phyloP scores from a whole-genome alignment of 2,888 invertebrate species.

The Himalopsyche tibetana region DNA sequence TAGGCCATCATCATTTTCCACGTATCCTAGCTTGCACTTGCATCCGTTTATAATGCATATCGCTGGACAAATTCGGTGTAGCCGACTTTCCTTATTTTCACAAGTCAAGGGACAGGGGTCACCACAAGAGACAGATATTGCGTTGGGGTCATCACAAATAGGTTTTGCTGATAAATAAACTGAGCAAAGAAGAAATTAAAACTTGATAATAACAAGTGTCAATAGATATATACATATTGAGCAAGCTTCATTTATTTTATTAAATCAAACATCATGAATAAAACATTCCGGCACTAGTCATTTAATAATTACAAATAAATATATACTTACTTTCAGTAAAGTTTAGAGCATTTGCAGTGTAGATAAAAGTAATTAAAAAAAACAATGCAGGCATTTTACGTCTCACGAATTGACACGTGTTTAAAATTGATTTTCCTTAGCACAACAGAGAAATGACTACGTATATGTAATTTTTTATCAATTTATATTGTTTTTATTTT shows the following conservation, averaged over 20 bases:
- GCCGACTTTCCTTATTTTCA: slow-evolving; percentile 1
- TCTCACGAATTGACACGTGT: background rate
- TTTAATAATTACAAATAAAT: background rate
- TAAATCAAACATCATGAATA: no score
- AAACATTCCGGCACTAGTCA: no score
- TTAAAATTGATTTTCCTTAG: background rate
- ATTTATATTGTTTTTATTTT: background rate
- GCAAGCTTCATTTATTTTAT: no score
- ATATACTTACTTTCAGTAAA: background rate
- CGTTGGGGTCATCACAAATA: slow-evolving; percentile 38
- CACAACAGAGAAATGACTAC: background rate
- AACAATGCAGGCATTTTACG: background rate
- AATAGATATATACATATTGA: no score
- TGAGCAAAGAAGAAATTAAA: no score
- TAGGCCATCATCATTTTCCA: background rate
- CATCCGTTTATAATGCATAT: slow-evolving; percentile 45
- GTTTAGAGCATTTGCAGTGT: background rate
- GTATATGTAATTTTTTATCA: background rate
- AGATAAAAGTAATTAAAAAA: background rate
- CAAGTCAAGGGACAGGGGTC: slow-evolving; percentile 52
- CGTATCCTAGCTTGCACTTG: slow-evolving; percentile 27
- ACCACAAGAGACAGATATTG: slow-evolving; percentile 21
- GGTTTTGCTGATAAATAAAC: no score
- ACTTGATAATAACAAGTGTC: no score
- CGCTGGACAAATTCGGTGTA: background rate